Percentiles rank a stretch among this genome's conserved stretches.
phyloP scores from a whole-genome alignment of 2,888 invertebrate species.

The Idaea biselata region DNA sequence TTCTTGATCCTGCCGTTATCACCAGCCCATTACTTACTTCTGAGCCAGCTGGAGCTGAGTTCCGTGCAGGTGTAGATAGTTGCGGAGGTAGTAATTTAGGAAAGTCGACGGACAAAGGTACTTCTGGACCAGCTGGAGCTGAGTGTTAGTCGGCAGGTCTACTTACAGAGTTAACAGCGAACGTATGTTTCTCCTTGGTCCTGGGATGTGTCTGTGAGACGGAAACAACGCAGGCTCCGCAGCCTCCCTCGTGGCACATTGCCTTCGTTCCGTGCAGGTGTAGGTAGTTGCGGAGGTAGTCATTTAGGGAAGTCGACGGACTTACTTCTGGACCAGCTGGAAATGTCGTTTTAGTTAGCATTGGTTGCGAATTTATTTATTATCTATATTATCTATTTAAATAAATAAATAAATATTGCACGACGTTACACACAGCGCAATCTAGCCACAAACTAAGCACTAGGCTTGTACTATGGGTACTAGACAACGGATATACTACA shows the following conservation, averaged over 20 bases:
- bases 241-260: conserved; percentile 87
- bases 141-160: neutral
- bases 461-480: no score
- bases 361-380: no score
- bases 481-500: no score
- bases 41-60: conserved; percentile 76
- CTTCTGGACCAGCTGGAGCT: conserved; percentile 42
- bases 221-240: conserved; percentile 83
- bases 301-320: conserved; percentile 74
- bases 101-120: no score
- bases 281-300: conserved; percentile 80
- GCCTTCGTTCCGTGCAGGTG: conserved; percentile 83
- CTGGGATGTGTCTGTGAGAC: conserved; percentile 66
- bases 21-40: no score
- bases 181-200: conserved; percentile 69
- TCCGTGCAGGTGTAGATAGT: conserved; percentile 79
- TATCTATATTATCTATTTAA: no score
- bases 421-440: no score
- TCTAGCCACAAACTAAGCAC: no score
- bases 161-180: conserved; percentile 85
- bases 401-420: no score
- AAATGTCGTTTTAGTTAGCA: neutral
- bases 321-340: conserved; percentile 55
- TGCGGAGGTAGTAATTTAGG: conserved; percentile 83
- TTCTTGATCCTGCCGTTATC: no score